Evolutionary conservation across 2,113 vertebrate species (phyloP).

Genomic region (Planiliza haematocheilus): DNA sequence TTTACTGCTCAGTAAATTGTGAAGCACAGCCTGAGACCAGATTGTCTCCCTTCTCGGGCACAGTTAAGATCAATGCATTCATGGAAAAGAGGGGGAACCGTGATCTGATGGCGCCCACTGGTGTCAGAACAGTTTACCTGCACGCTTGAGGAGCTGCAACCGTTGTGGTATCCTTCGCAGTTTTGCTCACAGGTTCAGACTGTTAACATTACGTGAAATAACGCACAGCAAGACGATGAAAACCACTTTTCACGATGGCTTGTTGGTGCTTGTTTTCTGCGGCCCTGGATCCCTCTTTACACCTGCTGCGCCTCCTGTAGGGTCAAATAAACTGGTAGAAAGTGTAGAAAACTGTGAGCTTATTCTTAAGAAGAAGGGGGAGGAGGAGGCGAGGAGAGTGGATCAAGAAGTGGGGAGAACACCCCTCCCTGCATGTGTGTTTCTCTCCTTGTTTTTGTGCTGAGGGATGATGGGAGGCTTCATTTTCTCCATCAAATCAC

Average conservation of each 20-base stretch:
- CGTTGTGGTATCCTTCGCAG: conserved; percentile 39
- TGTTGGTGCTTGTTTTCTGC: conserved; percentile 3
- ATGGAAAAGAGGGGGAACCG: neutral
- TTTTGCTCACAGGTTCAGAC: conserved; percentile 49
- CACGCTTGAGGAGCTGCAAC: neutral
- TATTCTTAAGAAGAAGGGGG: neutral
- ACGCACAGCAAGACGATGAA: conserved; percentile 3
- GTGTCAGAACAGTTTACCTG: conserved; percentile 45
- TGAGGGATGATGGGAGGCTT: conserved; percentile 23
- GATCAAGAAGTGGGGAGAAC: neutral
- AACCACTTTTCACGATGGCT: neutral
- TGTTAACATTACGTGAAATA: conserved; percentile 42
- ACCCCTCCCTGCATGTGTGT: neutral
- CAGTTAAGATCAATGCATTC: neutral
- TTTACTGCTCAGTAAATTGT: too few species aligned
- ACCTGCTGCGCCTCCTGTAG: conserved; percentile 31
- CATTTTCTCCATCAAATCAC: conserved; percentile 39
- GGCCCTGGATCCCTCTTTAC: conserved; percentile 18
- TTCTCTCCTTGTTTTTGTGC: conserved; percentile 16
- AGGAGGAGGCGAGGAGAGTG: neutral
- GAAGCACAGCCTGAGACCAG: too few species aligned
- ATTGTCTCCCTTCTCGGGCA: neutral
- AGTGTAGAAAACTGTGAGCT: conserved; percentile 25
- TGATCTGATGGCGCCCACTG: conserved; percentile 70
- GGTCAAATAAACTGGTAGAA: conserved; percentile 18